Conservation (phyloP, 2,113 vertebrate genomes). For the Dipodomys spectabilis region DNA sequence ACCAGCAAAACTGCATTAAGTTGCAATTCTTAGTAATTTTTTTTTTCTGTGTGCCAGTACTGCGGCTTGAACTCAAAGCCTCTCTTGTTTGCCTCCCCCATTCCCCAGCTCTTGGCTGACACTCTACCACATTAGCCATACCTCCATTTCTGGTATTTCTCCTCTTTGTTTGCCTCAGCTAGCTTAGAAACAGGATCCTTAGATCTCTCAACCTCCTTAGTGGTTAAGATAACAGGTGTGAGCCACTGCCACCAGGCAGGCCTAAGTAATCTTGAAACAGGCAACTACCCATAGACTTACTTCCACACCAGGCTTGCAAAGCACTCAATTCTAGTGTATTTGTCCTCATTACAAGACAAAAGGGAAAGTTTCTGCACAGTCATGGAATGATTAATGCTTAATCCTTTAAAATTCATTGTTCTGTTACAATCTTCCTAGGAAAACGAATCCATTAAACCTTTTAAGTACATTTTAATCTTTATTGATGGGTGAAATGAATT, state of each 20-base stretch:
- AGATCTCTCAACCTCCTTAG: too few relatives aligned
- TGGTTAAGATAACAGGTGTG: too few relatives aligned
- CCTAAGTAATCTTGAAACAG: too few relatives aligned
- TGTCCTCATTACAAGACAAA: not conserved
- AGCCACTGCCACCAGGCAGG: too few relatives aligned
- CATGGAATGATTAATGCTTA: constrained; percentile 16
- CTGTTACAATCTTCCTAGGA: not conserved
- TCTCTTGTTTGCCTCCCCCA: too few relatives aligned
- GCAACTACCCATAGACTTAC: not conserved
- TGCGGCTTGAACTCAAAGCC: too few relatives aligned
- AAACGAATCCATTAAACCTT: not conserved
- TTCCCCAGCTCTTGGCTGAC: too few relatives aligned
- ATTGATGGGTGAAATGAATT: not conserved
- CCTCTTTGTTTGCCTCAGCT: too few relatives aligned
- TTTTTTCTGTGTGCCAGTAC: too few relatives aligned
- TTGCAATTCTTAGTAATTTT: not conserved
- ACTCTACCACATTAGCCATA: too few relatives aligned
- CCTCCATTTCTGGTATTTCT: too few relatives aligned
- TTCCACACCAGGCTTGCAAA: not conserved
- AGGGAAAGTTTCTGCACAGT: not conserved
- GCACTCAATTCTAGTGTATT: constrained; percentile 1
- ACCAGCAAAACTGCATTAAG: not conserved
- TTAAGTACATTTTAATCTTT: not conserved
- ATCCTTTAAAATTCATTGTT: not conserved
- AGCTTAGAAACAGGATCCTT: too few relatives aligned